Evolutionary conservation across 1,140 invertebrate species (phyloP).

Genomic region (Frieseomelitta varia): DNA sequence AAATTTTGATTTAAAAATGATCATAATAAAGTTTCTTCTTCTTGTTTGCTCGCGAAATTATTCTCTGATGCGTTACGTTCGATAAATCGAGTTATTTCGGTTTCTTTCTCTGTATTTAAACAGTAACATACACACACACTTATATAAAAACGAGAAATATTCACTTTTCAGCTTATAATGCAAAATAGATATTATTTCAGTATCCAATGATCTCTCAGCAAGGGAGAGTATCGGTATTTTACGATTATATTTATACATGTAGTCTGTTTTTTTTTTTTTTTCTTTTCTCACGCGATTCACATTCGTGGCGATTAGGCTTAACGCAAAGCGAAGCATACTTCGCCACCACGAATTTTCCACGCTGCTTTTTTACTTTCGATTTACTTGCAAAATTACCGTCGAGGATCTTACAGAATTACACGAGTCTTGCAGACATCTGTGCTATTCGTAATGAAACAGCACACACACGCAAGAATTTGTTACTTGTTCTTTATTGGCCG

Average conservation of each 20-base stretch:
- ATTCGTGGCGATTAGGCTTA: not conserved
- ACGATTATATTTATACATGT: not conserved
- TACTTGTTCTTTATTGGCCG: not conserved
- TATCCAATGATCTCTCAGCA: not conserved
- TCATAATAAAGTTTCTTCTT: too few species aligned
- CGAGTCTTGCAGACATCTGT: not conserved
- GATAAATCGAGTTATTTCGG: not conserved
- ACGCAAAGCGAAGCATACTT: not conserved
- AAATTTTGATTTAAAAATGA: not conserved
- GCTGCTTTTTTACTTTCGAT: not conserved
- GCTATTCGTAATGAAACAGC: not conserved
- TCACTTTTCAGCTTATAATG: conserved; percentile 42
- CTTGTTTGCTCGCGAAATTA: too few species aligned
- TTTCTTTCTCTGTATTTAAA: conserved; percentile 27
- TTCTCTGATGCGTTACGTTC: not conserved
- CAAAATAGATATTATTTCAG: conserved; percentile 27
- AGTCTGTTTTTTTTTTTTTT: too few species aligned
- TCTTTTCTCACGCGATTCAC: not conserved
- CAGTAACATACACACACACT: not conserved
- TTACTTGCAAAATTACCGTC: not conserved
- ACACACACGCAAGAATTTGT: not conserved
- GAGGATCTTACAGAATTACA: too few species aligned
- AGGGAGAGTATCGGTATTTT: not conserved
- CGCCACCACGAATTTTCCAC: not conserved
- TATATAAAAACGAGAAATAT: not conserved